Percentiles rank a stretch among this genome's conserved stretches.
phyloP scores from a whole-genome alignment of 2,888 invertebrate genomes.

The Netelia inedita region DNA sequence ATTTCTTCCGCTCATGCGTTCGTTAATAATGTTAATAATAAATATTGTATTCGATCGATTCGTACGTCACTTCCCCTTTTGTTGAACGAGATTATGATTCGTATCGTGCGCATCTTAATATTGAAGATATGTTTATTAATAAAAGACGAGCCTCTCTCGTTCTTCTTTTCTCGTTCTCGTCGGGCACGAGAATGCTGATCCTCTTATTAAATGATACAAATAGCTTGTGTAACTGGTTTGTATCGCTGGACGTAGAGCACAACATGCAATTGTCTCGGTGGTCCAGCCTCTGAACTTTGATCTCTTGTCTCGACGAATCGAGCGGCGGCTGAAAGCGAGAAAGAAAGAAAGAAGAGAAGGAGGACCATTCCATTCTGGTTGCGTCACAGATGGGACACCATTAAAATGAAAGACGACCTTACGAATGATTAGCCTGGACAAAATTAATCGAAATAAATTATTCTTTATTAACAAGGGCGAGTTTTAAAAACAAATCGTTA shows the following conservation, averaged over 20 bases:
- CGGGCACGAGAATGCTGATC: not conserved
- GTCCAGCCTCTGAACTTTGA: conserved; percentile 21
- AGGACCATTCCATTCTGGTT: not conserved
- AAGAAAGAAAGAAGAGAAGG: not conserved
- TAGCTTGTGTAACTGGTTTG: not conserved
- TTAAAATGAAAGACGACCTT: conserved; percentile 7
- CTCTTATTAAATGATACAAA: not conserved
- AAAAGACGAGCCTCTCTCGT: conserved; percentile 18
- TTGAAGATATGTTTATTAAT: conserved; percentile 16
- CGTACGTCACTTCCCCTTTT: not conserved
- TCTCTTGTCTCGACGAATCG: conserved; percentile 19
- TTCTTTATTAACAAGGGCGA: not conserved
- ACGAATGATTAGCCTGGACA: too few species aligned
- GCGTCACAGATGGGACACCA: conserved; percentile 3
- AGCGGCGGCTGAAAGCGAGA: not conserved
- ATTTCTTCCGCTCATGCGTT: not conserved
- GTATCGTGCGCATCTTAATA: conserved; percentile 7
- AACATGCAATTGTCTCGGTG: not conserved
- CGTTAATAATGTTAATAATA: not conserved
- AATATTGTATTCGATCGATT: conserved; percentile 15
- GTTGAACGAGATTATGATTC: not conserved
- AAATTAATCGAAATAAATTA: conserved; percentile 1
- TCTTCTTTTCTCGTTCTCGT: not conserved
- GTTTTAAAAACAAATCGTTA: too few species aligned
- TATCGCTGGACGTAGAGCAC: not conserved